phyloP scores from a whole-genome alignment of 2,797 vertebrate genomes.

The Salmo trutta region DNA sequence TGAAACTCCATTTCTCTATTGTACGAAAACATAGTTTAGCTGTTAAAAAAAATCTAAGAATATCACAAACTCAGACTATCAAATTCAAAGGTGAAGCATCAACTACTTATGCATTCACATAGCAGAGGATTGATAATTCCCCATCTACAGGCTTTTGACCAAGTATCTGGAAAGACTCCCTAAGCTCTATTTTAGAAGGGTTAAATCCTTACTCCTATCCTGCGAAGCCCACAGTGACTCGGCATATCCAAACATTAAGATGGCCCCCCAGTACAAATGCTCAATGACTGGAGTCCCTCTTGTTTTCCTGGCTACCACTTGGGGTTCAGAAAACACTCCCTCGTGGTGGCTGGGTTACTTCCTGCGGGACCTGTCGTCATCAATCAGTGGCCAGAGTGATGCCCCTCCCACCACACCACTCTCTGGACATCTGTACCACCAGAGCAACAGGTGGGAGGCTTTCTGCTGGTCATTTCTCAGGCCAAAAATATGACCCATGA shows the following conservation, averaged over 20 bases:
- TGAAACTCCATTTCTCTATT: background rate
- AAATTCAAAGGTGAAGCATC: background rate
- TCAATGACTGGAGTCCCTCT: constrained; percentile 63
- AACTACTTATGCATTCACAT: background rate
- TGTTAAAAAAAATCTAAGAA: background rate
- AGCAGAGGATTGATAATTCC: background rate
- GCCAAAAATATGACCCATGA: background rate
- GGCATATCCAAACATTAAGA: constrained; percentile 69
- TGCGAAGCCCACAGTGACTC: constrained; percentile 55
- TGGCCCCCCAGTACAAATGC: constrained; percentile 66
- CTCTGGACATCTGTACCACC: constrained; percentile 56
- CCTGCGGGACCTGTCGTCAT: constrained; percentile 73
- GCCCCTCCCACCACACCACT: constrained; percentile 61
- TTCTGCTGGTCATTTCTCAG: constrained; percentile 30
- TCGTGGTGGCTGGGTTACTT: constrained; percentile 78
- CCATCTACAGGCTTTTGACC: background rate
- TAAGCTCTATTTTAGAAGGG: constrained; percentile 40
- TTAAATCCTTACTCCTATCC: constrained; percentile 44
- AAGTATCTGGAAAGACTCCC: constrained; percentile 23
- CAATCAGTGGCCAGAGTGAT: constrained; percentile 72
- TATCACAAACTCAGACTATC: background rate
- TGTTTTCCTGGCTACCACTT: constrained; percentile 79
- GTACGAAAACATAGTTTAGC: background rate
- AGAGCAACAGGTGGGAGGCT: constrained; percentile 66
- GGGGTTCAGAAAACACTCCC: constrained; percentile 77